Percentiles rank a stretch among this genome's conserved stretches.
Conservation (phyloP, 1,140 invertebrate species). For the Drosophila navojoa region DNA sequence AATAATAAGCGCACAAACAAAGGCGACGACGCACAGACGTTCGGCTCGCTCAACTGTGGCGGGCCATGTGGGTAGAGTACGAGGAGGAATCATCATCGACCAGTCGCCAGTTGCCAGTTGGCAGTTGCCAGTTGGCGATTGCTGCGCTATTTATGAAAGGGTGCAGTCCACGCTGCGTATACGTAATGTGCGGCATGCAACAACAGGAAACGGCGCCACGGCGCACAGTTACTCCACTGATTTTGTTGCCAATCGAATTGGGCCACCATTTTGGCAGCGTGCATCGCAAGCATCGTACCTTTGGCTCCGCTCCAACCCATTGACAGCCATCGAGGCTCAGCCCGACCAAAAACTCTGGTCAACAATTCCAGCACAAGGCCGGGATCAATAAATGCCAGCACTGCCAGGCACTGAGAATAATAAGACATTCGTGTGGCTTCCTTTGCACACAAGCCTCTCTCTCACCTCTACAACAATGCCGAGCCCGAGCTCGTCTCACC, state of each 20-base stretch:
- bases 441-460: background rate
- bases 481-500: too few species aligned
- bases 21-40: constrained; percentile 3
- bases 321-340: constrained; percentile 1
- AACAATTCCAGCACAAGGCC: constrained; percentile 13
- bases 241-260: constrained; percentile 12
- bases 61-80: background rate
- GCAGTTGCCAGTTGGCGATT: too few species aligned
- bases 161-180: background rate
- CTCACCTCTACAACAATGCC: background rate
- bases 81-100: constrained; percentile 7
- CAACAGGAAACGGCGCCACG: background rate
- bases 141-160: constrained; percentile 1
- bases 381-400: constrained; percentile 11
- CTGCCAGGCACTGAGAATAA: background rate
- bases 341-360: background rate
- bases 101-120: background rate
- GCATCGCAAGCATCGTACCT: background rate
- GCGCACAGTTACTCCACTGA: background rate
- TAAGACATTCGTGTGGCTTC: background rate
- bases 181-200: too few species aligned
- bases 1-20: constrained; percentile 52
- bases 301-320: constrained; percentile 19
- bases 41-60: background rate
- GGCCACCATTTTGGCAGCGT: background rate